Percentiles rank a stretch among this genome's conserved stretches.
Conservation (phyloP, 2,797 vertebrate genomes). For the Pangasius larnaudii region DNA sequence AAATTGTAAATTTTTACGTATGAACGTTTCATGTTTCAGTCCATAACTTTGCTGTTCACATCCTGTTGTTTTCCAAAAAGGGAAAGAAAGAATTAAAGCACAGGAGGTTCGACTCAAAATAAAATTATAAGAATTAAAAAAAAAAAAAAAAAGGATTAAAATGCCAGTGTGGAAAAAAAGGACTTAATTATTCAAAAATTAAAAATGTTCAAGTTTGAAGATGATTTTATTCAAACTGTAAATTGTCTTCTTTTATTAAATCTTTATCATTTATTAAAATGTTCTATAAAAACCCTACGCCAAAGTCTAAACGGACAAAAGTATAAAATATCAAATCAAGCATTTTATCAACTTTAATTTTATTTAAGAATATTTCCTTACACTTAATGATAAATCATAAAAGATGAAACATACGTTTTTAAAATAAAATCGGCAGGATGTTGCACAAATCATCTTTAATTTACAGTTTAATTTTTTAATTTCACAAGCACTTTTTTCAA, state of each 20-base stretch:
- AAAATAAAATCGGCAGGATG: background rate
- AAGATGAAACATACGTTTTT: background rate
- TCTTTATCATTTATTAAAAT: background rate
- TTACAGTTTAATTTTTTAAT: background rate
- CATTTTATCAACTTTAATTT: background rate
- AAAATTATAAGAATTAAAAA: background rate
- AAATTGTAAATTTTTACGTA: slow-evolving; percentile 34
- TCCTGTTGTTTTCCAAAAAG: background rate
- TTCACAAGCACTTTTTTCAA: background rate
- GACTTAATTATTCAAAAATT: background rate
- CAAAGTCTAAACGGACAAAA: background rate
- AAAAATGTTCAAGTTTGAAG: background rate
- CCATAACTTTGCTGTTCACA: background rate
- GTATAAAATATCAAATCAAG: background rate
- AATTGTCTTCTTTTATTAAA: background rate
- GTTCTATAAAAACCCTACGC: background rate
- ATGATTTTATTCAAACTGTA: background rate
- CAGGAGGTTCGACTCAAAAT: background rate
- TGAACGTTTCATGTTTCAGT: slow-evolving; percentile 14
- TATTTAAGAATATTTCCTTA: background rate
- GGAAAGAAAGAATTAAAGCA: background rate
- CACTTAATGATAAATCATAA: background rate
- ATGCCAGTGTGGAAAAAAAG: background rate
- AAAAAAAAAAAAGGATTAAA: background rate
- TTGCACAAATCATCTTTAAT: background rate